phyloP scores from a whole-genome alignment of 2,113 vertebrate genomes.

The Lamprologus ornatipinnis region DNA sequence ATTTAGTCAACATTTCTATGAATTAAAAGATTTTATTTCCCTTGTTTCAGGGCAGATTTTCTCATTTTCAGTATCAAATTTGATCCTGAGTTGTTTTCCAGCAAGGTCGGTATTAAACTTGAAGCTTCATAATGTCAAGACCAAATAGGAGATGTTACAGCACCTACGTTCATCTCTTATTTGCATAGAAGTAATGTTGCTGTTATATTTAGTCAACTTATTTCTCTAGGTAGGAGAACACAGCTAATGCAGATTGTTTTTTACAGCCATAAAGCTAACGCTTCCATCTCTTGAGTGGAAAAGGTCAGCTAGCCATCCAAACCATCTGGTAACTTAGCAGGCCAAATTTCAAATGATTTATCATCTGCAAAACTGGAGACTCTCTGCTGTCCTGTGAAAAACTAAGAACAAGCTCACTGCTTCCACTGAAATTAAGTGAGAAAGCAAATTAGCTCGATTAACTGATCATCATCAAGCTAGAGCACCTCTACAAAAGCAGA shows the following conservation, averaged over 20 bases:
- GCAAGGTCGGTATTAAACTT: not conserved
- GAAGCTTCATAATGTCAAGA: not conserved
- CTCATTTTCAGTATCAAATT: not conserved
- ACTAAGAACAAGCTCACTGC: not conserved
- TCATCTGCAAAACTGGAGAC: not conserved
- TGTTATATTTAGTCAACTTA: not conserved
- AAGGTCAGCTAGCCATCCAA: not conserved
- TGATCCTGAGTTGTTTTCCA: not conserved
- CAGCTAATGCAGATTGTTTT: not conserved
- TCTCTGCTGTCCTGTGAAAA: not conserved
- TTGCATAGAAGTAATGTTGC: not conserved
- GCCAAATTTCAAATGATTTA: not conserved
- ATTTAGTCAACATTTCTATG: not conserved
- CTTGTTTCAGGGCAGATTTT: not conserved
- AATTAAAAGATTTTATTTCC: not conserved
- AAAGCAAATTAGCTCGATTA: not conserved
- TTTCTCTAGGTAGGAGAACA: not conserved
- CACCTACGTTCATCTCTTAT: not conserved
- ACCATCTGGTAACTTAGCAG: not conserved
- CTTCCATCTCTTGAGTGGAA: not conserved
- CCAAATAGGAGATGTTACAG: not conserved
- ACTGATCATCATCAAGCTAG: not conserved
- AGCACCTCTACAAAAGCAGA: not conserved
- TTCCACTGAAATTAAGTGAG: not conserved
- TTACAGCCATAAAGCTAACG: not conserved